Conservation (phyloP, 92 coral and sea anemone species). For the Actinostola sp. region DNA sequence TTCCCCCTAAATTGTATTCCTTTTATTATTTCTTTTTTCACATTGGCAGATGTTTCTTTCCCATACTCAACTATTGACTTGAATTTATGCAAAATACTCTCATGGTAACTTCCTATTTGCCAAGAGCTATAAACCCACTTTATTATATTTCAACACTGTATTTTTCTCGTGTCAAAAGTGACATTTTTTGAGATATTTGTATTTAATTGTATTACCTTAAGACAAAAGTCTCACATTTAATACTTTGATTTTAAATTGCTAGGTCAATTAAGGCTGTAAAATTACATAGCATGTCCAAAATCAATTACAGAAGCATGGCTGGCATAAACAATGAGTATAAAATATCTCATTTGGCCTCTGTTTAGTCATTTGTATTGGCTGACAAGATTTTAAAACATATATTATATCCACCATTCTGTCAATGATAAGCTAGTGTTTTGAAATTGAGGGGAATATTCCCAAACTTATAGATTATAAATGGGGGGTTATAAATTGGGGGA, state of each 20-base stretch:
- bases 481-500: too few species aligned
- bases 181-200: background rate
- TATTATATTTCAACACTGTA: background rate
- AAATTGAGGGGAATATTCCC: too few species aligned
- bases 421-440: too few species aligned
- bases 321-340: too few species aligned
- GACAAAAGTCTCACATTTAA: background rate
- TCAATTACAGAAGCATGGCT: too few species aligned
- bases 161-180: background rate
- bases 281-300: background rate
- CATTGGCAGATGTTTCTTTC: slow-evolving; percentile 8
- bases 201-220: background rate
- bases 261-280: background rate
- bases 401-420: too few species aligned
- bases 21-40: too few species aligned
- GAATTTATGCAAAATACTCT: slow-evolving; percentile 18
- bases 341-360: background rate
- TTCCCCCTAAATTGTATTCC: background rate
- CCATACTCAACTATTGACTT: background rate
- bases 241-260: slow-evolving; percentile 2
- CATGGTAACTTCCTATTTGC: slow-evolving; percentile 8
- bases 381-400: background rate
- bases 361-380: background rate
- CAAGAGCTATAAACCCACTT: slow-evolving; percentile 3
- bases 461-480: too few species aligned